Percentiles rank a stretch among this genome's conserved stretches.
Conservation (phyloP, 2,797 vertebrate species). For the Gadopsis marmoratus region DNA sequence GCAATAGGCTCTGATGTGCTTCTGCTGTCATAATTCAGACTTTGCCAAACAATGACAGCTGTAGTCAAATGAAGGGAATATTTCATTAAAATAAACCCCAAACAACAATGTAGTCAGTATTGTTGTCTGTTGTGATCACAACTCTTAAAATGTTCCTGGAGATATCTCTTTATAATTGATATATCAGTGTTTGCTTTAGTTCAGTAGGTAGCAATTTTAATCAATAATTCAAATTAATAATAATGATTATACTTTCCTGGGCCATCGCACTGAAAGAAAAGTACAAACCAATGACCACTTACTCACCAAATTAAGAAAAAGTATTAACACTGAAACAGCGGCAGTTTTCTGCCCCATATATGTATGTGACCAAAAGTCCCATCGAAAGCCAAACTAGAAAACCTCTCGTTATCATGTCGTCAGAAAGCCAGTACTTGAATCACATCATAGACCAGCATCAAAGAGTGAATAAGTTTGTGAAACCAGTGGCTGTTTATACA, state of each 20-base stretch:
- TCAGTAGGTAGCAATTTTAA: not conserved
- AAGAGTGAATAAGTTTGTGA: slow-evolving; percentile 37
- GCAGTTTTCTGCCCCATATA: slow-evolving; percentile 16
- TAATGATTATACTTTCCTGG: not conserved
- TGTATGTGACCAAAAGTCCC: slow-evolving; percentile 23
- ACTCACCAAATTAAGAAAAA: not conserved
- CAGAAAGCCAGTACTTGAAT: slow-evolving; percentile 29
- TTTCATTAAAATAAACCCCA: slow-evolving; percentile 8
- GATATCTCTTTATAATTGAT: not conserved
- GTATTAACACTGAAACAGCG: slow-evolving; percentile 1
- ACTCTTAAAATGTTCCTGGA: not conserved
- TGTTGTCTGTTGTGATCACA: not conserved
- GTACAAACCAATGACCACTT: not conserved
- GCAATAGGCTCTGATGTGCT: not conserved
- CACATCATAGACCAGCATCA: slow-evolving; percentile 32
- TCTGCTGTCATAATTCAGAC: not conserved
- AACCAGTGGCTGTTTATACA: slow-evolving; percentile 23
- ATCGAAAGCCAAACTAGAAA: slow-evolving; percentile 27
- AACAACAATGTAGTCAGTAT: not conserved
- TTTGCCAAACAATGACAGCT: slow-evolving; percentile 1
- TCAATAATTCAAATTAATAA: not conserved
- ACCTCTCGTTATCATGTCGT: slow-evolving; percentile 36
- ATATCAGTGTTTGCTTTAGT: not conserved
- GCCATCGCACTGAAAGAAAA: slow-evolving; percentile 6
- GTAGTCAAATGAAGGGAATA: slow-evolving; percentile 15